Evolutionary conservation across 2,888 invertebrate species (phyloP).

Genomic region (Orchesella flavescens): DNA sequence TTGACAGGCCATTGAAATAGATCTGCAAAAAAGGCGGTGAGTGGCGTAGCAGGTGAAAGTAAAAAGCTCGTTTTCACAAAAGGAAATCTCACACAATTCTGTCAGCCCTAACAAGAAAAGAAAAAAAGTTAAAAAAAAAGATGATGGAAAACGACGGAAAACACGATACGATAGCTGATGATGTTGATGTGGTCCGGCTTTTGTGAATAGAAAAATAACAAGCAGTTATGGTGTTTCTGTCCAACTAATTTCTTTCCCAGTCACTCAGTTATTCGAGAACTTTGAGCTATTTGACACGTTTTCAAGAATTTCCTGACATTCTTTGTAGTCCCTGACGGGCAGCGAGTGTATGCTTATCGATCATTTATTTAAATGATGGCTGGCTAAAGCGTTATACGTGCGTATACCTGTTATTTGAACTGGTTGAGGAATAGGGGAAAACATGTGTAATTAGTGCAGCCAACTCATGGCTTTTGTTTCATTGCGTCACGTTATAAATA

Average conservation of each 20-base stretch:
- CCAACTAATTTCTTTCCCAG: neutral
- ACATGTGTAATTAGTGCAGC: no score
- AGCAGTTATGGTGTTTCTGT: neutral
- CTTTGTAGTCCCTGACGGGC: no score
- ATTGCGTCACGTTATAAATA: no score
- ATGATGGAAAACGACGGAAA: slow-evolving; percentile 8
- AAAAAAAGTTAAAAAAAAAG: slow-evolving; percentile 17
- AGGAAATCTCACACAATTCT: slow-evolving; percentile 29
- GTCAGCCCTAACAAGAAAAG: slow-evolving; percentile 26
- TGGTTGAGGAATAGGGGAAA: no score
- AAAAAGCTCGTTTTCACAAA: slow-evolving; percentile 31
- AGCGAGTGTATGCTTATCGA: no score
- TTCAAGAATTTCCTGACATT: neutral
- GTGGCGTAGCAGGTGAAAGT: no score
- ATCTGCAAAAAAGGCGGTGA: slow-evolving; percentile 51
- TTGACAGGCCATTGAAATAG: slow-evolving; percentile 61
- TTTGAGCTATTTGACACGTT: neutral
- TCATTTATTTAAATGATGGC: no score
- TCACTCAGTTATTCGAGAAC: neutral
- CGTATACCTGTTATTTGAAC: no score
- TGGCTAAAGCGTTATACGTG: no score
- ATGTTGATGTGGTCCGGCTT: neutral
- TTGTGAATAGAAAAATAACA: neutral
- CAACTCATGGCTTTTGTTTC: no score
- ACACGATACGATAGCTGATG: neutral